Evolutionary conservation across 2,888 invertebrate species (phyloP).

Genomic region (Kuschelorhynchus macadamiae): DNA sequence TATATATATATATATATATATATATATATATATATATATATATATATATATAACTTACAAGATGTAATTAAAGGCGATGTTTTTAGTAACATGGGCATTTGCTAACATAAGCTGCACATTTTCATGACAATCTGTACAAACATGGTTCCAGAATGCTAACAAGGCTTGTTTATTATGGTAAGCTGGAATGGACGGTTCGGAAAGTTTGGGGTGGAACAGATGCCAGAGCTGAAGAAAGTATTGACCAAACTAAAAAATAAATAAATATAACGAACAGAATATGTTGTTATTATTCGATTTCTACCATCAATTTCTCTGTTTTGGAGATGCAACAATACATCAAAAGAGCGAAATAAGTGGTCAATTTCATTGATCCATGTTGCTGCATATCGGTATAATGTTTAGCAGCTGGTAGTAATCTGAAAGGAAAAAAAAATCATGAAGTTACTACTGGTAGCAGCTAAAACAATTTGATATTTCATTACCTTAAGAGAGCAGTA

Average conservation of each 20-base stretch:
- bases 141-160: constrained; percentile 94
- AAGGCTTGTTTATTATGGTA: constrained; percentile 96
- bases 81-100: constrained; percentile 90
- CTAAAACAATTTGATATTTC: no score
- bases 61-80: constrained; percentile 97
- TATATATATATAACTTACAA: no score
- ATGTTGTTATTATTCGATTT: neutral
- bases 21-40: no score
- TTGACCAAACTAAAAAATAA: constrained; percentile 83
- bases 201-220: constrained; percentile 92
- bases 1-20: no score
- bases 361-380: constrained; percentile 92
- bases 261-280: no score
- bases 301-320: constrained; percentile 93
- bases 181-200: constrained; percentile 94
- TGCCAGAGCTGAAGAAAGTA: constrained; percentile 94
- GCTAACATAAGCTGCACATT: constrained; percentile 90
- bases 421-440: constrained; percentile 9
- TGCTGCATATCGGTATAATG: constrained; percentile 89
- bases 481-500: constrained; percentile 76
- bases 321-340: constrained; percentile 92
- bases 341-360: constrained; percentile 92
- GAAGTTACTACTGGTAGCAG: no score
- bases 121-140: constrained; percentile 92
- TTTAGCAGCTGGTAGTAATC: constrained; percentile 83